Conservation (phyloP, 2,113 vertebrate species). For the Gymnocephalus cernua region DNA sequence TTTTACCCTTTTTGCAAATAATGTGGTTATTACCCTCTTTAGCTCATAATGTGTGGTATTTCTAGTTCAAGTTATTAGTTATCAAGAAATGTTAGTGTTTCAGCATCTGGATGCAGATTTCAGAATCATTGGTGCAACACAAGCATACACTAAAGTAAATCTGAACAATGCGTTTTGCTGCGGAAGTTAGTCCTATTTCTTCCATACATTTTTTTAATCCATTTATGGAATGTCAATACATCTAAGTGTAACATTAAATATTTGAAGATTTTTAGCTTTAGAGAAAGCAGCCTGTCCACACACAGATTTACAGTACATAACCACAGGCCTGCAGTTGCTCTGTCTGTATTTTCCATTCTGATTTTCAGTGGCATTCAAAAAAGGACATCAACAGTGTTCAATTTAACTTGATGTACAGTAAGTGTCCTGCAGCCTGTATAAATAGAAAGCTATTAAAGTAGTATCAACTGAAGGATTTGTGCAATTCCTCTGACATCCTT, state of each 20-base stretch:
- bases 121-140: background rate
- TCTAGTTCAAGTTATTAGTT: too few relatives aligned
- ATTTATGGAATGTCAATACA: background rate
- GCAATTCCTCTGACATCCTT: constrained; percentile 49
- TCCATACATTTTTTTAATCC: background rate
- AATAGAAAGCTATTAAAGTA: constrained; percentile 45
- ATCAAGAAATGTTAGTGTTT: background rate
- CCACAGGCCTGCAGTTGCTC: background rate
- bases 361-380: background rate
- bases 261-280: background rate
- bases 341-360: background rate
- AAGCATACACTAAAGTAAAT: too few relatives aligned
- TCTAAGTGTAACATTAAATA: background rate
- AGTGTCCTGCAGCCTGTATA: constrained; percentile 11
- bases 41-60: background rate
- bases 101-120: background rate
- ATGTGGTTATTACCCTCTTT: background rate
- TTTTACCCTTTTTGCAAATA: background rate
- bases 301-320: background rate
- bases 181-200: background rate
- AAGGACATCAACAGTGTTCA: background rate
- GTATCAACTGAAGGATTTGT: constrained; percentile 33
- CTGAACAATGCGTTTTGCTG: background rate
- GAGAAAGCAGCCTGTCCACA: background rate
- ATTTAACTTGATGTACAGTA: background rate